Percentiles rank a stretch among this genome's conserved stretches.
Conservation (phyloP, 1,140 invertebrate genomes). For the Sycophila sp. region DNA sequence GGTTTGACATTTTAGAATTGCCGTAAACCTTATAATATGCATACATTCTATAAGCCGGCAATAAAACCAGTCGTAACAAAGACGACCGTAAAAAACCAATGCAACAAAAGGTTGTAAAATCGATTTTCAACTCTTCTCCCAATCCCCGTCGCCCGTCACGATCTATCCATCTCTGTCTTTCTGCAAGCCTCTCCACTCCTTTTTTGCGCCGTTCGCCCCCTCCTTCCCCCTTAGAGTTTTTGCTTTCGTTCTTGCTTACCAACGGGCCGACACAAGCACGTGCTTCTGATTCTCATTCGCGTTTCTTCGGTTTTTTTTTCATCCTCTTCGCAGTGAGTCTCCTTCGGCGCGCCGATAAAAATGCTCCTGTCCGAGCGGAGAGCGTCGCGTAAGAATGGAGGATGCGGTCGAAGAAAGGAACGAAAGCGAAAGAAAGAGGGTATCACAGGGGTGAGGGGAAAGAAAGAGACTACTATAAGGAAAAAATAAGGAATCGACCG, state of each 20-base stretch:
- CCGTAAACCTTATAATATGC: no score
- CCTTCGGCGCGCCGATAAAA: constrained; percentile 15
- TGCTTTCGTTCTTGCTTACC: neutral
- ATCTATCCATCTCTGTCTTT: no score
- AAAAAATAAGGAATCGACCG: constrained; percentile 49
- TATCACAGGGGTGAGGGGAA: constrained; percentile 6
- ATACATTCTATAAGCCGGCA: no score
- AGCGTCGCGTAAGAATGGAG: constrained; percentile 25
- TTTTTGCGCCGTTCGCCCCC: no score
- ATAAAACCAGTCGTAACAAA: no score
- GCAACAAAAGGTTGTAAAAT: no score
- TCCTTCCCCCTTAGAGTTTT: no score
- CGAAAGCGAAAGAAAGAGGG: constrained; percentile 32
- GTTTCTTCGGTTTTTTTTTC: constrained; percentile 14
- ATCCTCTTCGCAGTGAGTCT: constrained; percentile 10
- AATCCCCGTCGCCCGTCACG: no score
- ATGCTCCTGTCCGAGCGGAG: constrained; percentile 17
- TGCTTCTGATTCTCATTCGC: constrained; percentile 40
- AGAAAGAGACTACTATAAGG: constrained; percentile 16
- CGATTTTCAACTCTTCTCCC: no score
- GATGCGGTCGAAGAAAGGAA: constrained; percentile 29
- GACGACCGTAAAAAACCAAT: no score
- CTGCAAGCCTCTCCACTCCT: no score
- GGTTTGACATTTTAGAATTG: no score
- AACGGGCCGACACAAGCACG: constrained; percentile 27